Evolutionary conservation across 2,888 invertebrate species (phyloP).

Genomic region (Drosophila meridionalis): DNA sequence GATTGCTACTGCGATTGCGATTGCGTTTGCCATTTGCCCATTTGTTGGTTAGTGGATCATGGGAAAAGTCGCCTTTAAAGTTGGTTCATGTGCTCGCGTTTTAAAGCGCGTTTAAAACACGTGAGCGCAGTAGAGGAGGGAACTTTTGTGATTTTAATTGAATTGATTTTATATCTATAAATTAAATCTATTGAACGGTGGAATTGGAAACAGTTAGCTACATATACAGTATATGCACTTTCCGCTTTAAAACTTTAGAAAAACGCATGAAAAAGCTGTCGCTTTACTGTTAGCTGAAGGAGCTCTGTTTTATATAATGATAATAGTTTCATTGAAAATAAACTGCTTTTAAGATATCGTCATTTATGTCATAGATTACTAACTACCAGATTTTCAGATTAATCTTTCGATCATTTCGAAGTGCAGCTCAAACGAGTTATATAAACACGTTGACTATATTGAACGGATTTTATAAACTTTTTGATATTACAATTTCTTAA

Average conservation of each 20-base stretch:
- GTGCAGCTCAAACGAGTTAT: not conserved
- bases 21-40: constrained; percentile 41
- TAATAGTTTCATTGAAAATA: too few species aligned
- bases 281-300: too few species aligned
- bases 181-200: too few species aligned
- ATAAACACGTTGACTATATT: not conserved
- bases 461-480: not conserved
- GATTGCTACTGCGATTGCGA: constrained; percentile 23
- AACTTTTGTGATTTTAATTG: not conserved
- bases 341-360: too few species aligned
- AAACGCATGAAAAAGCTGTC: too few species aligned
- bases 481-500: too few species aligned
- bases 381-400: not conserved
- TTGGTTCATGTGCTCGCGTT: constrained; percentile 22
- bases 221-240: too few species aligned
- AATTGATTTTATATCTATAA: not conserved
- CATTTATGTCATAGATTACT: too few species aligned
- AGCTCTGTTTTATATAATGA: too few species aligned
- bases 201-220: too few species aligned
- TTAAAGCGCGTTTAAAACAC: constrained; percentile 49
- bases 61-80: constrained; percentile 57
- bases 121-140: not conserved
- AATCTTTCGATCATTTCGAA: not conserved
- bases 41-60: constrained; percentile 79
- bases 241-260: too few species aligned